phyloP scores from a whole-genome alignment of 1,140 invertebrate species.

The Arion vulgaris region DNA sequence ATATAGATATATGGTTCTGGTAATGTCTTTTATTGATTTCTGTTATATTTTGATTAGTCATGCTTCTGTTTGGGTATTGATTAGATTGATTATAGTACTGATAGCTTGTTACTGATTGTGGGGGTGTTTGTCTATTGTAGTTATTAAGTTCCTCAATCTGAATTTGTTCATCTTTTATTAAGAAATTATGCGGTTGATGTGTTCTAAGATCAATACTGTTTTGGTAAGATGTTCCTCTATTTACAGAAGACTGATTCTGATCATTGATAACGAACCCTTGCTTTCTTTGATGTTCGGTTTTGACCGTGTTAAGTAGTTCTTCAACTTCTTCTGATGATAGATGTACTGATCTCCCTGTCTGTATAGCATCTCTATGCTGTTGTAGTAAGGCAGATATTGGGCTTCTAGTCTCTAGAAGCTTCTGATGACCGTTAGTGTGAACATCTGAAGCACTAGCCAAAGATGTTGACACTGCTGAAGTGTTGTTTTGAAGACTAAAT shows the following conservation, averaged over 20 bases:
- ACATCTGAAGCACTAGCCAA: neutral
- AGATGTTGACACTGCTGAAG: neutral
- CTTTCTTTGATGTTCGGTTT: neutral
- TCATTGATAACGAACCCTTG: neutral
- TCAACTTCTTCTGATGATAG: conserved; percentile 22
- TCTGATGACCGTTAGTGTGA: neutral
- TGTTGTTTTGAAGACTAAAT: neutral
- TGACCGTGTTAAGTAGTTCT: conserved; percentile 26
- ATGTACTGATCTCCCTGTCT: conserved; percentile 6
- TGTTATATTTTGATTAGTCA: neutral
- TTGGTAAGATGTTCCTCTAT: neutral
- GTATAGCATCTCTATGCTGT: conserved; percentile 29
- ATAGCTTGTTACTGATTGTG: neutral
- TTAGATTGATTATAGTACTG: neutral
- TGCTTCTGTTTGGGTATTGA: neutral
- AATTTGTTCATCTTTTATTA: neutral
- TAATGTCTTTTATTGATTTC: neutral
- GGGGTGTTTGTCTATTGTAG: neutral
- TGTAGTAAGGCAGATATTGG: conserved; percentile 17
- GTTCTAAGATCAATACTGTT: neutral
- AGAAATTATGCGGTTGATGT: neutral
- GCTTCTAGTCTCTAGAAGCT: neutral
- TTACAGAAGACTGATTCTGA: neutral
- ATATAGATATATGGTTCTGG: neutral
- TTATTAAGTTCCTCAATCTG: neutral